Conservation (phyloP, 2,888 invertebrate species). For the Petrophora chlorosata region DNA sequence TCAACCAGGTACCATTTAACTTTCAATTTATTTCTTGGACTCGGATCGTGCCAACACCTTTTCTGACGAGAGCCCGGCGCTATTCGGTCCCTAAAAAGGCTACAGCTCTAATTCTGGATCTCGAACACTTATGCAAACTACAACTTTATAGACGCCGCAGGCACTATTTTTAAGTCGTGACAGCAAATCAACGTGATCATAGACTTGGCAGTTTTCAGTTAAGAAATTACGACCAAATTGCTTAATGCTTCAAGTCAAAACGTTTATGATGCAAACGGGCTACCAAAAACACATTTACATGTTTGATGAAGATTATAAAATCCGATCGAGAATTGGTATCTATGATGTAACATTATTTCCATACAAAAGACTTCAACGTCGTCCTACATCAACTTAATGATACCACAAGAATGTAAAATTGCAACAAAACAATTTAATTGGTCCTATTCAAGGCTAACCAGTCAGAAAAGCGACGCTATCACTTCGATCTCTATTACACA, state of each 20-base stretch:
- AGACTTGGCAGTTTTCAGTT: conserved; percentile 10
- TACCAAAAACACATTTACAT: background rate
- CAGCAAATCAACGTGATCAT: conserved; percentile 22
- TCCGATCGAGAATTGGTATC: too few relatives aligned
- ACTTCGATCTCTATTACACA: conserved; percentile 35
- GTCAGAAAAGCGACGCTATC: conserved; percentile 27
- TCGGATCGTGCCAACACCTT: conserved; percentile 35
- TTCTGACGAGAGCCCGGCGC: conserved; percentile 29
- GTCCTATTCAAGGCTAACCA: conserved; percentile 28
- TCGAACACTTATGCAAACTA: conserved; percentile 26
- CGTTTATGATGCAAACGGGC: conserved; percentile 1
- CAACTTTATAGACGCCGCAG: conserved; percentile 21
- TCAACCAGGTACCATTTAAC: conserved; percentile 23
- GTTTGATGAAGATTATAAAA: background rate
- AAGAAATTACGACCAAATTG: conserved; percentile 7
- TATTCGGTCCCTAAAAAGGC: conserved; percentile 28
- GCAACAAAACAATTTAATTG: conserved; percentile 24
- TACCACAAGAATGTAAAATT: conserved; percentile 20
- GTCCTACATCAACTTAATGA: conserved; percentile 18
- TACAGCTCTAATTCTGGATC: conserved; percentile 21
- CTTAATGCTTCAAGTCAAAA: background rate
- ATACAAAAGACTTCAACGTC: conserved; percentile 36
- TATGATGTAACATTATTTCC: conserved; percentile 9
- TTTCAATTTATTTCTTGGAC: conserved; percentile 33
- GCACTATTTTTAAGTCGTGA: conserved; percentile 29